Evolutionary conservation across 64 coral and sea anemone species (phyloP).

Genomic region (Montipora cactus): DNA sequence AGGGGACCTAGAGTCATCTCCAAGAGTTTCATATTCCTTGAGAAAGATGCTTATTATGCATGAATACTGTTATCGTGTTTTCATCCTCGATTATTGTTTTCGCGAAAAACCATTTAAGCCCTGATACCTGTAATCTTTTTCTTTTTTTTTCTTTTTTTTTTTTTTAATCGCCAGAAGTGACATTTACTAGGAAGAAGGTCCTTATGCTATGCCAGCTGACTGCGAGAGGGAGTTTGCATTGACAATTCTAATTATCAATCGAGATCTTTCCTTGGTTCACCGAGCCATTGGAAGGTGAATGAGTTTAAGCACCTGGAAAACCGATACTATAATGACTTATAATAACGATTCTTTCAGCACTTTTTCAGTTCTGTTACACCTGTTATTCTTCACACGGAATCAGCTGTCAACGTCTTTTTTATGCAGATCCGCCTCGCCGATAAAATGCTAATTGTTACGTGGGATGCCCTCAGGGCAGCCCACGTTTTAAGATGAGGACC

Average conservation of each 20-base stretch:
- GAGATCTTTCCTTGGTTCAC: neutral
- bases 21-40: neutral
- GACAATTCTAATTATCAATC: neutral
- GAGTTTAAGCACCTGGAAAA: conserved; percentile 13
- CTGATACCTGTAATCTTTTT: conserved; percentile 53
- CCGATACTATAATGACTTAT: neutral
- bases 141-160: neutral
- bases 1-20: conserved; percentile 1
- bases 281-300: conserved; percentile 13
- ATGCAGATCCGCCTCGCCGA: conserved; percentile 60
- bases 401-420: conserved; percentile 38
- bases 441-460: conserved; percentile 62
- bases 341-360: neutral
- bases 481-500: too few relatives aligned
- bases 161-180: conserved; percentile 34
- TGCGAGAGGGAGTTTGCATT: neutral
- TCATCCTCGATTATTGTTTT: conserved; percentile 26
- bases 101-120: conserved; percentile 18
- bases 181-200: conserved; percentile 36
- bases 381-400: conserved; percentile 15
- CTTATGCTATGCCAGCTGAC: neutral
- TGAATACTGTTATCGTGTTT: conserved; percentile 29
- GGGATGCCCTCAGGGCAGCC: too few relatives aligned
- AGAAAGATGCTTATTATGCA: conserved; percentile 22
- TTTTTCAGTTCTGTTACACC: neutral